phyloP scores from a whole-genome alignment of 2,113 vertebrate genomes.

The Kryptolebias marmoratus region DNA sequence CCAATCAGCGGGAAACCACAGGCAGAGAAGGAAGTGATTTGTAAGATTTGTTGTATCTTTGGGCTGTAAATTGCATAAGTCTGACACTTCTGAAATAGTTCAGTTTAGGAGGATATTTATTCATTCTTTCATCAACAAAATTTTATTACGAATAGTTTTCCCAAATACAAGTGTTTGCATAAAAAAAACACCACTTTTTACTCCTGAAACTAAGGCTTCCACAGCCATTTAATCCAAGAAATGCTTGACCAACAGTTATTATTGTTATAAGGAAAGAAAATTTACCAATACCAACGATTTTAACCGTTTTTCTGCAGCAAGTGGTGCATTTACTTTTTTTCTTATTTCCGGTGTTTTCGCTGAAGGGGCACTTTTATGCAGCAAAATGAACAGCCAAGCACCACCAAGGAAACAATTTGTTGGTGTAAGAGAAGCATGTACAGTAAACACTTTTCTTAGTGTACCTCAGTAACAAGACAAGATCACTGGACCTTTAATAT shows the following conservation, averaged over 20 bases:
- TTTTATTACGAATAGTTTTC: not conserved
- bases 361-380: constrained; percentile 43
- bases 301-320: not conserved
- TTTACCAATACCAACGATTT: constrained; percentile 15
- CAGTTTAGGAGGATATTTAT: not conserved
- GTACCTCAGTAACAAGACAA: constrained; percentile 4
- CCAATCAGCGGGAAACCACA: not conserved
- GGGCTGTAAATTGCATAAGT: not conserved
- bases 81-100: not conserved
- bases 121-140: not conserved
- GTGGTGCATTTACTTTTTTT: constrained; percentile 24
- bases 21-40: not conserved
- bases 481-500: too few relatives aligned
- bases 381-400: constrained; percentile 44
- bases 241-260: not conserved
- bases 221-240: not conserved
- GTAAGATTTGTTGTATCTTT: not conserved
- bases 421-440: constrained; percentile 6
- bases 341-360: constrained; percentile 26
- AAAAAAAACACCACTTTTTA: not conserved
- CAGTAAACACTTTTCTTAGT: constrained; percentile 18
- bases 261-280: constrained; percentile 17
- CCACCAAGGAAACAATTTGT: constrained; percentile 49
- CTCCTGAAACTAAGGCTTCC: not conserved
- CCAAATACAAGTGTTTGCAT: not conserved